A percentile compares a stretch with the other conserved stretches of the same genome.
These are phyloP conservation scores for Mungos mungo DNA, from an alignment of 2,113 vertebrate genomes.

Conservation along the genomic window DNA sequence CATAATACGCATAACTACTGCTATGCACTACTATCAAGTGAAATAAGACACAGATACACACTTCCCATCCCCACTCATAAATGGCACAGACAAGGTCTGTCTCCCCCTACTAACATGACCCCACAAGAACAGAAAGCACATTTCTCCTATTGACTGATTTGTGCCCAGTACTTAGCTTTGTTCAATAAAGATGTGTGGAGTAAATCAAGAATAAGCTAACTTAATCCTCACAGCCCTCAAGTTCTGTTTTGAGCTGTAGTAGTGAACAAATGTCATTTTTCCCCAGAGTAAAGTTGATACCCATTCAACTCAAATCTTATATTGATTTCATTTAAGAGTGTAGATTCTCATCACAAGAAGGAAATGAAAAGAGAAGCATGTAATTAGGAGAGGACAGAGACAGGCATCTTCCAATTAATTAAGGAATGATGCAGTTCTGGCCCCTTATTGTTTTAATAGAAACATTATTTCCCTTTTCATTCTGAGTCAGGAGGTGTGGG, in stretches of 20 bases:
- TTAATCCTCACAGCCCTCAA: not conserved
- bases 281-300: not conserved
- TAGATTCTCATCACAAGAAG: not conserved
- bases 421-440: not conserved
- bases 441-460: not conserved
- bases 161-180: not conserved
- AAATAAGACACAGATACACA: not conserved
- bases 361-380: not conserved
- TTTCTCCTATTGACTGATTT: not conserved
- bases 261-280: not conserved
- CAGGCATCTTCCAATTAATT: not conserved
- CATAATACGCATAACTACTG: not conserved
- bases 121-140: not conserved
- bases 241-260: not conserved
- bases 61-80: not conserved
- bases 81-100: not conserved
- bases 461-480: not conserved
- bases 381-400: not conserved
- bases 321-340: not conserved
- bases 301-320: not conserved
- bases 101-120: not conserved
- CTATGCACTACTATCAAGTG: too few relatives aligned
- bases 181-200: not conserved
- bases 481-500: not conserved
- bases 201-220: slow-evolving; percentile 7